Conservation (phyloP, 2,797 vertebrate genomes). For the Micromesistius poutassou region DNA sequence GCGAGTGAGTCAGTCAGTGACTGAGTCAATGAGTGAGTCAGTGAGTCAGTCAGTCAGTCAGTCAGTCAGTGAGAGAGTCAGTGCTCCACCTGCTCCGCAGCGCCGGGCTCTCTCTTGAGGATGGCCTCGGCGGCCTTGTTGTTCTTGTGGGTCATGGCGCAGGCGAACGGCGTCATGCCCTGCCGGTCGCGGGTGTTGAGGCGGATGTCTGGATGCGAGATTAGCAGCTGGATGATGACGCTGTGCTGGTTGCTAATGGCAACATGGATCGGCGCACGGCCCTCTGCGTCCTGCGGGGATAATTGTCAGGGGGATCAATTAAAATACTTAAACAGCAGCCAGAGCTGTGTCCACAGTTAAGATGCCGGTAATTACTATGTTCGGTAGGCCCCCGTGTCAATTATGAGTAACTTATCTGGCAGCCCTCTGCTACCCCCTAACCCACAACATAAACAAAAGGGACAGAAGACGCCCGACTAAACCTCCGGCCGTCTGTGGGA, state of each 20-base stretch:
- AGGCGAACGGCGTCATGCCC: constrained; percentile 95
- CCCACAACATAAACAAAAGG: not conserved
- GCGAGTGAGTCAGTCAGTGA: not conserved
- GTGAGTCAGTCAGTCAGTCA: not conserved
- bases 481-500: not conserved
- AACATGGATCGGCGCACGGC: constrained; percentile 90
- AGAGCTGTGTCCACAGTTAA: not conserved
- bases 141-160: constrained; percentile 97
- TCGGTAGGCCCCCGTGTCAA: not conserved
- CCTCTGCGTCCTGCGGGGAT: constrained; percentile 86
- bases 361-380: not conserved
- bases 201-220: constrained; percentile 93
- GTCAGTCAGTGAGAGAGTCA: not conserved
- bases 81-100: constrained; percentile 88
- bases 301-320: not conserved
- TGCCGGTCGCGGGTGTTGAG: constrained; percentile 90
- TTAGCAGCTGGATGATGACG: constrained; percentile 94
- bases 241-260: constrained; percentile 94
- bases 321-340: not conserved
- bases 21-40: not conserved
- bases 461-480: not conserved
- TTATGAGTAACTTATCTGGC: not conserved
- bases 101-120: constrained; percentile 91
- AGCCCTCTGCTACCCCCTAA: not conserved
- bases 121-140: constrained; percentile 97